A percentile compares a stretch with the other conserved stretches of the same genome.
These are phyloP conservation scores for Scotopteryx bipunctaria DNA, from an alignment of 2,888 invertebrate species.

Conservation along the genomic window DNA sequence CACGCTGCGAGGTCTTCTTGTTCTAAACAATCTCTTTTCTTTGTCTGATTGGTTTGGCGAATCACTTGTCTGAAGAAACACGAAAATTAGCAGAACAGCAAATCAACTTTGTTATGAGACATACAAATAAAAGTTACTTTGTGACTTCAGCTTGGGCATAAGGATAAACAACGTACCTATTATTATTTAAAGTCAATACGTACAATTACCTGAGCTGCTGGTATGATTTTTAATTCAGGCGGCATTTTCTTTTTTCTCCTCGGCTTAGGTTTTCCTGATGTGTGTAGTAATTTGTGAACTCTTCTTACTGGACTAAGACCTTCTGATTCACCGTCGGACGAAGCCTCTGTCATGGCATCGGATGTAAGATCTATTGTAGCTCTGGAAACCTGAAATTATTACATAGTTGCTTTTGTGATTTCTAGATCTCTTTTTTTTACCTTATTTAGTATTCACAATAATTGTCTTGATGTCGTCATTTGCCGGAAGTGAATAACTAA, in stretches of 20 bases:
- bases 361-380: slow-evolving; percentile 85
- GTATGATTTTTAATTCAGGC: slow-evolving; percentile 77
- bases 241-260: slow-evolving; percentile 81
- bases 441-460: too few relatives aligned
- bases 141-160: background rate
- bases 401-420: slow-evolving; percentile 25
- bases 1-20: slow-evolving; percentile 72
- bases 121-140: too few relatives aligned
- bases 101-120: too few relatives aligned
- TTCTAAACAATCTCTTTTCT: slow-evolving; percentile 64
- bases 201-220: slow-evolving; percentile 64
- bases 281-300: slow-evolving; percentile 69
- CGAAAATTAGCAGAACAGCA: background rate
- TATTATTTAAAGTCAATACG: too few relatives aligned
- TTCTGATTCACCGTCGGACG: slow-evolving; percentile 85
- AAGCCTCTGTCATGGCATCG: slow-evolving; percentile 86
- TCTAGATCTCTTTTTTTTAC: background rate
- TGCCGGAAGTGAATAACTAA: too few relatives aligned
- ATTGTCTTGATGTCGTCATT: too few relatives aligned
- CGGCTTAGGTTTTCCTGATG: slow-evolving; percentile 63
- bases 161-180: background rate
- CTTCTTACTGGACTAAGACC: slow-evolving; percentile 74
- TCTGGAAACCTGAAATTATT: slow-evolving; percentile 80
- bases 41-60: slow-evolving; percentile 75
- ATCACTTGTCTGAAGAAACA: slow-evolving; percentile 70